Base-by-base conservation (phyloP, 2,888 invertebrate genomes). In the Hedychridium roseum region DNA sequence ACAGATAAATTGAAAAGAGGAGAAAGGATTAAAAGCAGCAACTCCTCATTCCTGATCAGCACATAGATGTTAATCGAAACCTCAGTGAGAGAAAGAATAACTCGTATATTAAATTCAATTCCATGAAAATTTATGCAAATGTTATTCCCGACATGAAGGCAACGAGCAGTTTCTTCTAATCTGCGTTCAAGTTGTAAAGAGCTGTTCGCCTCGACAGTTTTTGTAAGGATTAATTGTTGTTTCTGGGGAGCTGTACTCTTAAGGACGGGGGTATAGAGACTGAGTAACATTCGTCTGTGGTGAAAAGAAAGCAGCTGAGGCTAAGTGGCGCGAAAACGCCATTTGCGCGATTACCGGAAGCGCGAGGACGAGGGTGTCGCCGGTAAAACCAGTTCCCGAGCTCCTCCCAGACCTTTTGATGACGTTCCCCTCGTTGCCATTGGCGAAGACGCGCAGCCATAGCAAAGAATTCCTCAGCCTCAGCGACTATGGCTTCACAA, bases 331-430 rank as follows among this genome's bases (percentile, higher is more conserved):
- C 32, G 21, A 30, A 17, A 20, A 14, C 46, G 27, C 42, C 35
- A 26, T 41, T 50, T 11, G 26, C 43, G 2, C 9, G 12, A 27
- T 9, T 9, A 9, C 23, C 16, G 23, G 15, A 16, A 38, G 21
- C n/a, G 11, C 23, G 46, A 32, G 14, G 36, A 30, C 31, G 50
- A 50, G 45, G 40, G 41, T 50, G 43, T 38, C 9, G 23, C 27
- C 35, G 16, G 44, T 41, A 42, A 58, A 67, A 70, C 59, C 63
- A 64, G 67, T 70, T 66, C 54, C 47, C 44, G 44, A 30, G 53
- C 63, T 65, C 67, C 62, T 57, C 70, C 67, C 60, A 62, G 45
- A 36, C 39, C 36, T 42, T 54, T 54, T 50, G 51, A 39, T 35
- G 46, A 46, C 32, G 42, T 42, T 52, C 54, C 46, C 43, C 32